A percentile compares a stretch with the other conserved stretches of the same genome.
Evolutionary conservation across 2,113 vertebrate species (phyloP).

Genomic region (Craseonycteris thonglongyai): DNA sequence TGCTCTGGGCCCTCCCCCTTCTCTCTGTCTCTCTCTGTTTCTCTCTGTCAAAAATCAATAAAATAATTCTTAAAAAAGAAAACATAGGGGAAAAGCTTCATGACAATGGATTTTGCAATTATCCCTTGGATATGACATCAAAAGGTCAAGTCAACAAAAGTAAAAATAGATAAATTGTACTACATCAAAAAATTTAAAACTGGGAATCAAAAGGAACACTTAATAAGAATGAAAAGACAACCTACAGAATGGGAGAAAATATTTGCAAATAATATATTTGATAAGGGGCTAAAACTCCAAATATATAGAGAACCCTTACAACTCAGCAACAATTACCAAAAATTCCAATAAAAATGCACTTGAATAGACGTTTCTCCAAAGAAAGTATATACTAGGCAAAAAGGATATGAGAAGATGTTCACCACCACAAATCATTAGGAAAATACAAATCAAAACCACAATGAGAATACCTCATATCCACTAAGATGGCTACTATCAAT

Average conservation of each 20-base stretch:
- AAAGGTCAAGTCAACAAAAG: neutral
- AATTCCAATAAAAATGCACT: neutral
- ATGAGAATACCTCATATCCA: neutral
- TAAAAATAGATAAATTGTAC: neutral
- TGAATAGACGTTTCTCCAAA: neutral
- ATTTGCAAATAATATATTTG: neutral
- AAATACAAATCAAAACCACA: constrained; percentile 24
- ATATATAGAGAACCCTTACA: neutral
- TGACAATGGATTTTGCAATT: neutral
- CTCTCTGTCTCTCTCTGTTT: too few species aligned
- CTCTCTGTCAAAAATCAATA: too few species aligned
- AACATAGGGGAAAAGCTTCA: neutral
- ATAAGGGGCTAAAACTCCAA: neutral
- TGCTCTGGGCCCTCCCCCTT: too few species aligned
- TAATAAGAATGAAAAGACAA: neutral
- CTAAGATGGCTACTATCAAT: neutral
- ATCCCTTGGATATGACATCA: neutral
- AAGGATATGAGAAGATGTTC: neutral
- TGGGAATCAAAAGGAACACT: neutral
- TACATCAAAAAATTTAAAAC: neutral
- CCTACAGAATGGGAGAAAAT: neutral
- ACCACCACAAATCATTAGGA: neutral
- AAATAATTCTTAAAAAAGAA: too few species aligned
- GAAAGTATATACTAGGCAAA: neutral
- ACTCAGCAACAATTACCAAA: neutral